A percentile compares a stretch with the other conserved stretches of the same genome.
Evolutionary conservation across 2,797 vertebrate species (phyloP).

Genomic region (Hafferia zeledoni): DNA sequence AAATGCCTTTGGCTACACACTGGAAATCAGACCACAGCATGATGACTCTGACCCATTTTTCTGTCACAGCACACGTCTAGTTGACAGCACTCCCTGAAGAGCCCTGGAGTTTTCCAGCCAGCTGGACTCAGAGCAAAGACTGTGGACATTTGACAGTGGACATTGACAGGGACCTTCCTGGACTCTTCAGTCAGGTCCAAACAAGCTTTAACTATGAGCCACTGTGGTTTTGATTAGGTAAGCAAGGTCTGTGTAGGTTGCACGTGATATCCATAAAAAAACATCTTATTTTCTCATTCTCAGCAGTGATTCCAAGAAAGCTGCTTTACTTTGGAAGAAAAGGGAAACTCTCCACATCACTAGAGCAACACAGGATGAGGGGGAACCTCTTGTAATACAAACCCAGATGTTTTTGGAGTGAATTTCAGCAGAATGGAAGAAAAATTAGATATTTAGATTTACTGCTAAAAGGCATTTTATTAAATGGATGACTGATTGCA

Average conservation of each 20-base stretch:
- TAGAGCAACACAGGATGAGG: not conserved
- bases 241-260: not conserved
- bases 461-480: not conserved
- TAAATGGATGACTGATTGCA: not conserved
- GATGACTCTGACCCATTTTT: constrained; percentile 27
- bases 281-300: not conserved
- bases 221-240: not conserved
- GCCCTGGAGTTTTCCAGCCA: not conserved
- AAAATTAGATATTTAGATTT: not conserved
- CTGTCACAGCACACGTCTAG: not conserved
- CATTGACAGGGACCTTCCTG: not conserved
- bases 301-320: not conserved
- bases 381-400: not conserved
- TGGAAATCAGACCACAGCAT: not conserved
- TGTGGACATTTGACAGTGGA: not conserved
- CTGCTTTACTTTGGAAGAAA: not conserved
- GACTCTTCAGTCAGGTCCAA: not conserved
- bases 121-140: not conserved
- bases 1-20: not conserved
- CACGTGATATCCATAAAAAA: not conserved
- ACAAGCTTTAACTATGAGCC: not conserved
- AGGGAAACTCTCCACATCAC: not conserved
- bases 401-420: not conserved
- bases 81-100: not conserved
- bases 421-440: not conserved